These are phyloP conservation scores for Leptothorax acervorum DNA, from an alignment of 2,888 invertebrate genomes.

Conservation along the genomic window DNA sequence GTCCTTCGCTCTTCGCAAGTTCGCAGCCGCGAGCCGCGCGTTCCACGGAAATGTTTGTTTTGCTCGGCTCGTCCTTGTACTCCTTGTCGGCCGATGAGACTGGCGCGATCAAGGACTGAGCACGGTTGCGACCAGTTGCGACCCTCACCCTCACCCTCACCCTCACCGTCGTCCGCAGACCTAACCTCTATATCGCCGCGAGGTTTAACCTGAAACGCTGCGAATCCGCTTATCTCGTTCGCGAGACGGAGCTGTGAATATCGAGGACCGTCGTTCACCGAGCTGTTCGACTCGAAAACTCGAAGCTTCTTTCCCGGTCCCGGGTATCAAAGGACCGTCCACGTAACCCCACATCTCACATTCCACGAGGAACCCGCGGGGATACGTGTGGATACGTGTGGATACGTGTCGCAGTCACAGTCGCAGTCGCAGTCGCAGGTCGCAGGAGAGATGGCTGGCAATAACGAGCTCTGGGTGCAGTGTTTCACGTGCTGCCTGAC, in stretches of 20 bases:
- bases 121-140: background rate
- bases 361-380: too few species aligned
- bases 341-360: too few species aligned
- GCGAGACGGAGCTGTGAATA: too few species aligned
- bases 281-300: background rate
- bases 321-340: too few species aligned
- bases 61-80: constrained; percentile 38
- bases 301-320: background rate
- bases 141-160: too few species aligned
- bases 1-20: constrained; percentile 5
- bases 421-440: too few species aligned
- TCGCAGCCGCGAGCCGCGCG: constrained; percentile 2
- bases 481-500: constrained; percentile 97
- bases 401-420: too few species aligned
- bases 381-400: too few species aligned
- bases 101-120: background rate
- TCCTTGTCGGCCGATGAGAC: constrained; percentile 43
- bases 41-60: constrained; percentile 66
- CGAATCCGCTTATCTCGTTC: background rate
- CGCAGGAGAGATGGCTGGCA: constrained; percentile 89
- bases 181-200: background rate
- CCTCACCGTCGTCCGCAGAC: too few species aligned
- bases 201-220: background rate
- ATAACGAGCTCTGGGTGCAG: constrained; percentile 95
- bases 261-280: background rate